Evolutionary conservation across 2,797 vertebrate genomes (phyloP), one percentile per base, ranked within the genome.

Genomic region (Molossus molossus): DNA sequence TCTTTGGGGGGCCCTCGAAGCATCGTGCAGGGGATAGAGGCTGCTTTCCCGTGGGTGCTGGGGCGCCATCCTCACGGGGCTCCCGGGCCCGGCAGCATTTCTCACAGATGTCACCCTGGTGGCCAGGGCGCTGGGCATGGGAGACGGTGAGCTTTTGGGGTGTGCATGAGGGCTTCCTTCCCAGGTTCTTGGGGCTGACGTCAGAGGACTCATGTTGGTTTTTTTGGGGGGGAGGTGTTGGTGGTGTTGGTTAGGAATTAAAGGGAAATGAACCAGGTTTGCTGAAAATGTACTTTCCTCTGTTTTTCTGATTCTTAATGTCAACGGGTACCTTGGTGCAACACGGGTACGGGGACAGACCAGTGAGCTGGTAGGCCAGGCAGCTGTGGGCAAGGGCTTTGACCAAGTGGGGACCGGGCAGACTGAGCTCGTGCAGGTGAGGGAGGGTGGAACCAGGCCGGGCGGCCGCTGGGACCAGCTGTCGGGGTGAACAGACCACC

Each of bases 1-100:
- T 48, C 45, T 65, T 82, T 23, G 1, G 4, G 53, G 29, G 48
- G 13, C 33, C 62, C 27, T 65, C 0, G 3, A 58, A 70, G 55
- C 20, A 5, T 15, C 57, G 13, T 37, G 50, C 37, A 21, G 53
- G 53, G 18, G 6, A 2, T 11, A 57, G n/a, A 45, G 21, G 3
- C n/a, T 25, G 4, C 2, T 53, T 27, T 18, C 53, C 17, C 0
- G 1, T 37, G 33, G 48, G 18, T 55, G 1, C n/a, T 21, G 12
- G 55, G 62, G 4, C 5, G 6, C 20, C 0, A 23, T 70, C 62
- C 27, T 12, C 10, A 0, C 3, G 48, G 53, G 64, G 33, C 8
- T 20, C 2, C 65, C 27, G 27, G 60, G 5, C 48, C 9, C 18
- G 45, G 79, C 18, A 37, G 7, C 12, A 9, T 23, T 21, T 25